Conservation (phyloP, 2,888 invertebrate species). For the Willowsia nigromaculata region DNA sequence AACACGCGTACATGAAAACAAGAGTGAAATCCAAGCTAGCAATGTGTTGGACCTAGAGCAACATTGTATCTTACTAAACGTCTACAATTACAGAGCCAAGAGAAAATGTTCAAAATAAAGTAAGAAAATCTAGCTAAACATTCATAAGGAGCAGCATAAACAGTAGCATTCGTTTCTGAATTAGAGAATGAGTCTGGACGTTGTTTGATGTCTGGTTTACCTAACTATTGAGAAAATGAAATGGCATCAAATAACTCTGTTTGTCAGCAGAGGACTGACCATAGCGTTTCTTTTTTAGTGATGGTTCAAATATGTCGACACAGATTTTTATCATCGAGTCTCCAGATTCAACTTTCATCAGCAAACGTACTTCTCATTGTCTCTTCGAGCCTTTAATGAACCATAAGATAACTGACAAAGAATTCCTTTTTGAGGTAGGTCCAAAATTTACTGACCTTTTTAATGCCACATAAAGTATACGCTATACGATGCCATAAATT, state of each 20-base stretch:
- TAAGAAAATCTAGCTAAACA: too few species aligned
- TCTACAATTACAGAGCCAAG: not conserved
- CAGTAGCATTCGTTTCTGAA: not conserved
- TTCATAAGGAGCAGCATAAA: not conserved
- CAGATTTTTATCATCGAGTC: not conserved
- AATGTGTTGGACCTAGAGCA: slow-evolving; percentile 6
- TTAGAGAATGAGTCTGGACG: not conserved
- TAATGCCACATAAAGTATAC: not conserved
- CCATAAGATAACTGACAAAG: slow-evolving; percentile 42
- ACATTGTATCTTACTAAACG: not conserved
- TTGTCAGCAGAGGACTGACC: not conserved
- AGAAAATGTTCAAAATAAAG: too few species aligned
- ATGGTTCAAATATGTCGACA: not conserved
- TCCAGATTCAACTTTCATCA: not conserved
- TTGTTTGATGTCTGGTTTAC: not conserved
- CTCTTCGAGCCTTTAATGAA: slow-evolving; percentile 24
- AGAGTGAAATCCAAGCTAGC: slow-evolving; percentile 39
- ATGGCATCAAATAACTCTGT: not conserved
- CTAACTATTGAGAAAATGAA: too few species aligned
- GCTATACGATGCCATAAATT: not conserved
- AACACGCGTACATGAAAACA: slow-evolving; percentile 45
- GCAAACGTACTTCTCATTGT: not conserved
- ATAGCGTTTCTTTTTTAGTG: not conserved
- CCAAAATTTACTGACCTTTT: slow-evolving; percentile 19
- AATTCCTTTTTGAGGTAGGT: slow-evolving; percentile 50